Percentiles rank a stretch among this genome's conserved stretches.
phyloP scores from a whole-genome alignment of 2,888 invertebrate species.

The Odiellus spinosus region DNA sequence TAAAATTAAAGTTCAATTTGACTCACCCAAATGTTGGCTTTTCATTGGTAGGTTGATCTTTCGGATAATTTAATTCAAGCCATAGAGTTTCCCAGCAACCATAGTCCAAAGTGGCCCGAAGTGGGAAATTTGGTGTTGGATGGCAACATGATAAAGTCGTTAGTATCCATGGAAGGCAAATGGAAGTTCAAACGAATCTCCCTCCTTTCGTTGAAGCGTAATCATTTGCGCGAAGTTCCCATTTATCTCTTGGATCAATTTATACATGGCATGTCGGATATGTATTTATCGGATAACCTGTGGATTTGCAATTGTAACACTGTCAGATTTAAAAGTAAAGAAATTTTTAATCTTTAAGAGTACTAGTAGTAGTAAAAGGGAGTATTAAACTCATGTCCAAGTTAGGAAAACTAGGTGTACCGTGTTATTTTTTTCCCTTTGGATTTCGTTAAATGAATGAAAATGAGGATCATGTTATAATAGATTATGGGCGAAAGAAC shows the following conservation, averaged over 20 bases:
- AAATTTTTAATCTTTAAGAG: no score
- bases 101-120: conserved; percentile 9
- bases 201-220: conserved; percentile 15
- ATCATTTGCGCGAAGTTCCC: conserved; percentile 19
- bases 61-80: no score
- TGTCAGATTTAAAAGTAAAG: conserved; percentile 8
- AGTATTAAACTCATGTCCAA: no score
- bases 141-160: conserved; percentile 17
- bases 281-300: conserved; percentile 19
- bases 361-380: no score
- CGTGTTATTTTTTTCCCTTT: no score
- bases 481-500: no score
- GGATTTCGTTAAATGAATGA: no score
- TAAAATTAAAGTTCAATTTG: neutral
- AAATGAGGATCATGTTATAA: no score
- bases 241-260: conserved; percentile 18
- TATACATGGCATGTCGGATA: conserved; percentile 11
- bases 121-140: conserved; percentile 16
- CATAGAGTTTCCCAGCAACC: neutral
- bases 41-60: neutral
- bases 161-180: conserved; percentile 16
- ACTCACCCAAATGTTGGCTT: neutral
- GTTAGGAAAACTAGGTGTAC: no score
- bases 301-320: conserved; percentile 21
- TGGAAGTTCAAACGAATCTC: conserved; percentile 15